Evolutionary conservation across 2,113 vertebrate species (phyloP).

Genomic region (Charina bottae): DNA sequence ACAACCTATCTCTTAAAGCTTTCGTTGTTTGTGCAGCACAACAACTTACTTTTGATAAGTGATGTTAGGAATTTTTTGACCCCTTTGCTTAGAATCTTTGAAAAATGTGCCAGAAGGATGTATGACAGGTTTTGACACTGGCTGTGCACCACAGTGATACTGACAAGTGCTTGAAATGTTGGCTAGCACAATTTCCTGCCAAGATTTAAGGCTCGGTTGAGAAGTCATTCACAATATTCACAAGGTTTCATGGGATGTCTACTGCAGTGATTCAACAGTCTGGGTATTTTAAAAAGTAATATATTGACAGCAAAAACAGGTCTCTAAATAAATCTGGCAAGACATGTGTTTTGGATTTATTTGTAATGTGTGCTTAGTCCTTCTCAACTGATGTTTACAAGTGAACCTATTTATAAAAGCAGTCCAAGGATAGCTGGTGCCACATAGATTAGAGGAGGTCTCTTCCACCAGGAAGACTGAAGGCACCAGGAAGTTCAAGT

Average conservation of each 20-base stretch:
- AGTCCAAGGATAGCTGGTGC: neutral
- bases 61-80: neutral
- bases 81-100: neutral
- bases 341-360: slow-evolving; percentile 6
- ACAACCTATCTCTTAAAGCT: too few species aligned
- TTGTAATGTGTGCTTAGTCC: neutral
- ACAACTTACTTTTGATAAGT: neutral
- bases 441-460: neutral
- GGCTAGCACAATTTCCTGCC: neutral
- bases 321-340: slow-evolving; percentile 20
- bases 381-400: slow-evolving; percentile 22
- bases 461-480: neutral
- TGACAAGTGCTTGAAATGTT: neutral
- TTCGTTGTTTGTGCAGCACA: neutral
- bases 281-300: slow-evolving; percentile 7
- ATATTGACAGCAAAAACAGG: slow-evolving; percentile 11
- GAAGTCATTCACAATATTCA: neutral
- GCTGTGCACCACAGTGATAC: neutral
- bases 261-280: neutral
- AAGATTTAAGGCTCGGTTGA: neutral
- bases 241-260: neutral
- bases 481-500: neutral
- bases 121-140: too few species aligned
- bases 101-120: neutral
- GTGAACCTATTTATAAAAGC: slow-evolving; percentile 17